A percentile compares a stretch with the other conserved stretches of the same genome.
Conservation (phyloP, 2,797 vertebrate species). For the Helicolenus hilgendorfi region DNA sequence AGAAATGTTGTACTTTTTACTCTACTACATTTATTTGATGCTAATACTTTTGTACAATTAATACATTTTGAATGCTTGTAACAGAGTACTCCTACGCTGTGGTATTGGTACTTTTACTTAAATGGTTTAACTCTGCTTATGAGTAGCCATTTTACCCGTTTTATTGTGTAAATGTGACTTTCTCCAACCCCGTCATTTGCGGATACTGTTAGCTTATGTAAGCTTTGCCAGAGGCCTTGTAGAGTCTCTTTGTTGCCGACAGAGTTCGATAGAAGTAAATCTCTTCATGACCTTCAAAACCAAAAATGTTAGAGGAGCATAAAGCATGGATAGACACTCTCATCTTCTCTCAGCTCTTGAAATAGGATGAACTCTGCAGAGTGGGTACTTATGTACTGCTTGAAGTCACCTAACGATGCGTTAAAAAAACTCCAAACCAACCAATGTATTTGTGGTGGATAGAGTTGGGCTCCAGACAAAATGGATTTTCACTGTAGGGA, state of each 20-base stretch:
- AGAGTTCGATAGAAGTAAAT: not conserved
- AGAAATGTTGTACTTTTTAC: not conserved
- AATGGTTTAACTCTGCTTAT: no score
- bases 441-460: not conserved
- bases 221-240: not conserved
- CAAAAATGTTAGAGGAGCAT: not conserved
- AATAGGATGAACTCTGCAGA: not conserved
- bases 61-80: not conserved
- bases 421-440: not conserved
- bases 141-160: not conserved
- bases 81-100: not conserved
- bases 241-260: not conserved
- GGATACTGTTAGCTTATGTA: not conserved
- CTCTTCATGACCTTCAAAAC: not conserved
- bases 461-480: not conserved
- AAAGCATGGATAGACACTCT: not conserved
- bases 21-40: not conserved
- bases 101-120: not conserved
- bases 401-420: not conserved
- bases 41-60: not conserved
- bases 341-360: not conserved
- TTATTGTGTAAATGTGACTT: not conserved
- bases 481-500: not conserved
- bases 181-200: not conserved
- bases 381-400: not conserved